A percentile compares a stretch with the other conserved stretches of the same genome.
Conservation (phyloP, 2,113 vertebrate genomes). For the Regulus satrapa region DNA sequence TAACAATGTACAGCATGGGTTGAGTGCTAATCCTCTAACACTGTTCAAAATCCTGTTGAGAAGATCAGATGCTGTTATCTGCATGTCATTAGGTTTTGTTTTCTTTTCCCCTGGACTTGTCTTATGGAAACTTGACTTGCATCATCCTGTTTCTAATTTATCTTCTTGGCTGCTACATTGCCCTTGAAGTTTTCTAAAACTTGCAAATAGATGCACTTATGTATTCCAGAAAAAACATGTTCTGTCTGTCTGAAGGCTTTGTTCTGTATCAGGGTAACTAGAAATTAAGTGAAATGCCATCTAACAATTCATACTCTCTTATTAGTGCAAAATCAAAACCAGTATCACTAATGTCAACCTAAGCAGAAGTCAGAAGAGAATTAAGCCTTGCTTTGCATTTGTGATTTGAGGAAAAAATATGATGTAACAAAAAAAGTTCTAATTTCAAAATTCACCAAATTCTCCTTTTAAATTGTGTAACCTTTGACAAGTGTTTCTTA, state of each 20-base stretch:
- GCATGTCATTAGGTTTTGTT: neutral
- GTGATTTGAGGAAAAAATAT: neutral
- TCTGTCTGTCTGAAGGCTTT: neutral
- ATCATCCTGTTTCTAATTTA: neutral
- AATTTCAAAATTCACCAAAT: neutral
- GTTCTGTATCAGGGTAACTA: neutral
- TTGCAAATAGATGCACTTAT: neutral
- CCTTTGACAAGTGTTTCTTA: neutral
- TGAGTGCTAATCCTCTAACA: neutral
- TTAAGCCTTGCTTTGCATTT: neutral
- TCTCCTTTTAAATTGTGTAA: neutral
- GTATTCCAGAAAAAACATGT: neutral
- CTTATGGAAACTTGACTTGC: neutral
- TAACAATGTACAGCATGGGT: neutral
- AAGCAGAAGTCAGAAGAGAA: neutral
- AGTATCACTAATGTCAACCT: neutral
- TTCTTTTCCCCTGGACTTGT: neutral
- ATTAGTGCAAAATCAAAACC: neutral
- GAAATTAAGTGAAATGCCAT: neutral
- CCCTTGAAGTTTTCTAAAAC: neutral
- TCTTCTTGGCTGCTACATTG: neutral
- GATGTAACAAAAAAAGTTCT: neutral
- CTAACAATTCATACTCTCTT: neutral
- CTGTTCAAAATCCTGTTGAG: neutral
- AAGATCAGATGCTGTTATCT: neutral